Evolutionary conservation across 2,797 vertebrate species (phyloP).

Genomic region (Ibycter americanus): DNA sequence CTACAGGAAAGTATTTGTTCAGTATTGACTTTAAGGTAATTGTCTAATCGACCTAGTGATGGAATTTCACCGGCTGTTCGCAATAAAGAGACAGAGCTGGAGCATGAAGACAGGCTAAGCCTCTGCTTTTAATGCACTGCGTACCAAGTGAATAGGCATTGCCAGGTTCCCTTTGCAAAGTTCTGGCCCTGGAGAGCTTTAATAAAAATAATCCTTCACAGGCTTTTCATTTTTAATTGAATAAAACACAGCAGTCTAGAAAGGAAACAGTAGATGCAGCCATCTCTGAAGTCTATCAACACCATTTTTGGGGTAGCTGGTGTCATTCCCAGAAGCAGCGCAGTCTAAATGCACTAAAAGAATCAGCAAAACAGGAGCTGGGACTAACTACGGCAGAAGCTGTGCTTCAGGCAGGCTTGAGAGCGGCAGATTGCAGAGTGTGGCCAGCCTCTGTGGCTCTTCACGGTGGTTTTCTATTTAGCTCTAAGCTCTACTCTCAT

Average conservation of each 20-base stretch:
- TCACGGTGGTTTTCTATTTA: neutral
- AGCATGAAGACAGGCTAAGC: constrained; percentile 4
- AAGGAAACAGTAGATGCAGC: neutral
- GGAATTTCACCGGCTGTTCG: constrained; percentile 39
- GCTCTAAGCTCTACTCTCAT: neutral
- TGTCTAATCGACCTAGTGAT: constrained; percentile 49
- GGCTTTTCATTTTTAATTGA: neutral
- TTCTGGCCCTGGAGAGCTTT: neutral
- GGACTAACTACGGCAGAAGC: neutral
- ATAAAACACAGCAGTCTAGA: neutral
- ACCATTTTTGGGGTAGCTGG: neutral
- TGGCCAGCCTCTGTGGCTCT: neutral
- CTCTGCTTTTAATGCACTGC: neutral
- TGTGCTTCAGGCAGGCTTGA: neutral
- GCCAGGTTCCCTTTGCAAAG: neutral
- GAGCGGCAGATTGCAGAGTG: neutral
- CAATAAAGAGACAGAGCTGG: neutral
- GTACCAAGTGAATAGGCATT: neutral
- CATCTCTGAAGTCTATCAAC: neutral
- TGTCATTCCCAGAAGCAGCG: neutral
- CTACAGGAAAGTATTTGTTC: constrained; percentile 50
- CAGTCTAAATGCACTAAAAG: neutral
- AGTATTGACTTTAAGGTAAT: constrained; percentile 61
- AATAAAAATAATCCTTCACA: neutral
- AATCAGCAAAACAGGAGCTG: neutral